A percentile compares a stretch with the other conserved stretches of the same genome.
These are phyloP conservation scores for Gryllus bimaculatus DNA, from an alignment of 1,140 invertebrate genomes.

Conservation along the genomic window DNA sequence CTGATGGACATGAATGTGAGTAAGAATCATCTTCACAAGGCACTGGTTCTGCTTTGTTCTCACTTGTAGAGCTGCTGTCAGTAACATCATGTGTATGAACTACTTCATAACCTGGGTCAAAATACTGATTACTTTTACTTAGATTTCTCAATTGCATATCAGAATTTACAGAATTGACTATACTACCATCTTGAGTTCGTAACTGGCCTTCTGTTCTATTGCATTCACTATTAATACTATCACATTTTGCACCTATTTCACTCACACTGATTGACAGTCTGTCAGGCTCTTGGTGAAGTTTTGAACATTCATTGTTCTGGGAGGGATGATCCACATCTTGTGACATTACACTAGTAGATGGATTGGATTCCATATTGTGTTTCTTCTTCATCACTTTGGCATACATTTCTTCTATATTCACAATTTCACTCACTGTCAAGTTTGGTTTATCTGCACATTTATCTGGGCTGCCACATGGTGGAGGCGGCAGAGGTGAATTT, in stretches of 20 bases:
- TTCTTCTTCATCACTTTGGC: constrained; percentile 71
- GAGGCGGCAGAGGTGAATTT: constrained; percentile 70
- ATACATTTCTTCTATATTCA: constrained; percentile 75
- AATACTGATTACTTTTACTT: not conserved
- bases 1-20: not conserved
- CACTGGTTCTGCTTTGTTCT: constrained; percentile 19
- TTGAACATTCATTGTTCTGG: not conserved
- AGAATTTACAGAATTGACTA: not conserved
- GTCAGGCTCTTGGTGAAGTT: not conserved
- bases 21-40: not conserved
- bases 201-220: not conserved
- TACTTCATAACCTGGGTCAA: constrained; percentile 22
- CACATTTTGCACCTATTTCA: not conserved
- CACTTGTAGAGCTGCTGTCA: constrained; percentile 20
- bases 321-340: constrained; percentile 17
- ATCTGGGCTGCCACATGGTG: constrained; percentile 39
- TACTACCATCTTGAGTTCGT: not conserved
- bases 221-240: not conserved
- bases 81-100: constrained; percentile 19
- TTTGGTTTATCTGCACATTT: constrained; percentile 20
- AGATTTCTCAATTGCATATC: not conserved
- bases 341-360: constrained; percentile 30
- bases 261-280: not conserved
- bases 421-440: constrained; percentile 25
- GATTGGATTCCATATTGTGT: constrained; percentile 30